Percentiles rank a stretch among this genome's conserved stretches.
These are phyloP conservation scores for Aphelocoma coerulescens DNA, from an alignment of 2,113 vertebrate species.

Conservation along the genomic window DNA sequence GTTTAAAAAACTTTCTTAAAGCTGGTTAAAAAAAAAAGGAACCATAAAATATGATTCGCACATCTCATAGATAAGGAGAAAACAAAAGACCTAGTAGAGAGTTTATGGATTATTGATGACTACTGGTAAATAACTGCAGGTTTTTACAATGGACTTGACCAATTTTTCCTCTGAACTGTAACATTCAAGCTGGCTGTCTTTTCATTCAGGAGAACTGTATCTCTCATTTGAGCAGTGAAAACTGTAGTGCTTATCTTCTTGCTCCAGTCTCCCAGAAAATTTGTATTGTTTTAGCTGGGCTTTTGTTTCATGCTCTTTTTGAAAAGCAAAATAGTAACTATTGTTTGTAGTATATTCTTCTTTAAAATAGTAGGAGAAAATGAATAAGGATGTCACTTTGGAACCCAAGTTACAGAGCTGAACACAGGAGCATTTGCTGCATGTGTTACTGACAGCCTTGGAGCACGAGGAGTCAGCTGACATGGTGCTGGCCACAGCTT, in stretches of 20 bases:
- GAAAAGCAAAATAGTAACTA: not conserved
- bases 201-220: not conserved
- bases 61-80: not conserved
- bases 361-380: not conserved
- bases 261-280: not conserved
- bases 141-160: not conserved
- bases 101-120: not conserved
- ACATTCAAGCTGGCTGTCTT: not conserved
- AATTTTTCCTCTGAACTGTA: not conserved
- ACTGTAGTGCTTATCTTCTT: not conserved
- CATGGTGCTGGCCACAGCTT: not conserved
- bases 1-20: not conserved
- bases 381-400: not conserved
- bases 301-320: not conserved
- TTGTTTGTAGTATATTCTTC: not conserved
- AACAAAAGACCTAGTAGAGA: not conserved
- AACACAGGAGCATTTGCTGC: not conserved
- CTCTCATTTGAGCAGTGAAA: not conserved
- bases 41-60: not conserved
- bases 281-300: not conserved
- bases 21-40: not conserved
- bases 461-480: not conserved
- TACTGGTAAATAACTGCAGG: not conserved
- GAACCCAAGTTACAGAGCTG: not conserved
- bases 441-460: not conserved